These are phyloP conservation scores for Ptychadena robeensis DNA, from an alignment of 2,797 vertebrate species.

Conservation along the genomic window DNA sequence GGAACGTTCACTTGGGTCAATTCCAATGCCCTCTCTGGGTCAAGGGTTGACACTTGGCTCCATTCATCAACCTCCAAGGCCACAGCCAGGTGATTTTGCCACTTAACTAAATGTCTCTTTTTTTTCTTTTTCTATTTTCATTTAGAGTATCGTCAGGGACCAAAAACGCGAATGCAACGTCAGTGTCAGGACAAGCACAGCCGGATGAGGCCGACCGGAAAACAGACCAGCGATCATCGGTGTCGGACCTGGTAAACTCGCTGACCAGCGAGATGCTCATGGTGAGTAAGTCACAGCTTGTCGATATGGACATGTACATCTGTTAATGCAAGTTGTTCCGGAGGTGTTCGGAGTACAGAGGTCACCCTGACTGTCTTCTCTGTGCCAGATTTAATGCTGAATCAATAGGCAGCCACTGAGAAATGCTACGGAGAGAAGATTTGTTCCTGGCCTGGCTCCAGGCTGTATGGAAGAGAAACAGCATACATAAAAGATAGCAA, in stretches of 20 bases:
- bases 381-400: conserved; percentile 47
- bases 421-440: conserved; percentile 21
- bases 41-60: conserved; percentile 13
- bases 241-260: conserved; percentile 94
- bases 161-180: conserved; percentile 85
- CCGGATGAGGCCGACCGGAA: conserved; percentile 82
- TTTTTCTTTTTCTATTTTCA: conserved; percentile 60
- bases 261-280: conserved; percentile 98
- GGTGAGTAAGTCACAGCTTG: conserved; percentile 75
- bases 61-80: conserved; percentile 16
- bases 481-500: not conserved
- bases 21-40: conserved; percentile 20
- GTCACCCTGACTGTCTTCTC: conserved; percentile 45
- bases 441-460: conserved; percentile 33
- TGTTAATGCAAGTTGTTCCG: not conserved
- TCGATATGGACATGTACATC: not conserved
- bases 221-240: conserved; percentile 86
- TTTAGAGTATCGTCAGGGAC: conserved; percentile 85
- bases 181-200: conserved; percentile 85
- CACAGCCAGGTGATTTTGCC: not conserved
- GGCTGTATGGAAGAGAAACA: not conserved
- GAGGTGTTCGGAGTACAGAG: conserved; percentile 4
- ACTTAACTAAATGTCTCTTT: conserved; percentile 4
- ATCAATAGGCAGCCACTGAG: conserved; percentile 40
- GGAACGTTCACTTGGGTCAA: conserved; percentile 8